A percentile compares a stretch with the other conserved stretches of the same genome.
Conservation (phyloP, 2,113 vertebrate genomes). For the Plectropomus leopardus region DNA sequence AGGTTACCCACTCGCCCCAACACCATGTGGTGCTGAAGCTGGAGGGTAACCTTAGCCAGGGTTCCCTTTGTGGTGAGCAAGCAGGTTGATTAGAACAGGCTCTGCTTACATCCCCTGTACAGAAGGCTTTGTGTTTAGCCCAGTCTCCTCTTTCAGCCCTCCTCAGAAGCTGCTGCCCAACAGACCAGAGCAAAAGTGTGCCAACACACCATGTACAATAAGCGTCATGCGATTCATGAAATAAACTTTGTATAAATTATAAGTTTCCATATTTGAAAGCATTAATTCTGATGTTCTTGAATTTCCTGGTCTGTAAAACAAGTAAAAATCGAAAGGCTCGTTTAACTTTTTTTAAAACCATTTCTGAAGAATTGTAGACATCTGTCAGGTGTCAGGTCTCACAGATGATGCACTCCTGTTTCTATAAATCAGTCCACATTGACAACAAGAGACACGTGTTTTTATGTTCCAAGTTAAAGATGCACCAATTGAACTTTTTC, state of each 20-base stretch:
- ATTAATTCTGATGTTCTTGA: not conserved
- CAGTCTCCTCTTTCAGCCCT: slow-evolving; percentile 77
- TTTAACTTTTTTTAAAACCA: too few species aligned
- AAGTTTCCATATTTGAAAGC: slow-evolving; percentile 5
- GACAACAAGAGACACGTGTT: not conserved
- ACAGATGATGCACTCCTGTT: not conserved
- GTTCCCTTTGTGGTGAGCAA: slow-evolving; percentile 81
- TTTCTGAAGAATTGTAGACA: too few species aligned
- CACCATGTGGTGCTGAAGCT: slow-evolving; percentile 64
- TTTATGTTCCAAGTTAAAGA: not conserved
- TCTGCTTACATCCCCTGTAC: slow-evolving; percentile 75
- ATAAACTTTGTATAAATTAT: not conserved
- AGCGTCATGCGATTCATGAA: slow-evolving; percentile 3
- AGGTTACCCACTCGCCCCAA: slow-evolving; percentile 65
- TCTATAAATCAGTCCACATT: slow-evolving; percentile 5
- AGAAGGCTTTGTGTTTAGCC: slow-evolving; percentile 74
- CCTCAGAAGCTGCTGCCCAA: slow-evolving; percentile 56
- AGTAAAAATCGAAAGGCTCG: slow-evolving; percentile 7
- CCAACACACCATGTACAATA: slow-evolving; percentile 18
- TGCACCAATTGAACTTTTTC: not conserved
- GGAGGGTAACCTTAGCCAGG: slow-evolving; percentile 79
- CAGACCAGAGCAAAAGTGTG: slow-evolving; percentile 43
- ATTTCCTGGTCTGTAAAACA: not conserved
- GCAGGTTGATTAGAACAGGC: slow-evolving; percentile 78
- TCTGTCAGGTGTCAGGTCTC: too few species aligned